Percentiles rank a stretch among this genome's conserved stretches.
Conservation (phyloP, 2,888 invertebrate species). For the Hemaris fuciformis region DNA sequence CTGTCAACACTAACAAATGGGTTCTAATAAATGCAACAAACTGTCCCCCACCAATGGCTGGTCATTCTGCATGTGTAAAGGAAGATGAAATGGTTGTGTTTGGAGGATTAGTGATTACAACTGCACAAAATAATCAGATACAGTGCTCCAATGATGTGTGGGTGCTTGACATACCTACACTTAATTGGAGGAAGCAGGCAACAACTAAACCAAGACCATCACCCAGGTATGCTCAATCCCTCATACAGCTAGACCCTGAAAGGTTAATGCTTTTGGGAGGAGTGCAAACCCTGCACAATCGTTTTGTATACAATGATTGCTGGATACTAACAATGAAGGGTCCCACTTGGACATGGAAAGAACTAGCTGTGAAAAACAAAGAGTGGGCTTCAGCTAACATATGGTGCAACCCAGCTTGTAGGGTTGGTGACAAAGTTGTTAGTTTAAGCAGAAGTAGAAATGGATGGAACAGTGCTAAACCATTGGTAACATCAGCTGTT, state of each 20-base stretch:
- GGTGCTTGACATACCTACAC: constrained; percentile 90
- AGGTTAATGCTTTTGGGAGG: constrained; percentile 92
- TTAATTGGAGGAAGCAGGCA: constrained; percentile 89
- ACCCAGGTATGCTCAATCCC: constrained; percentile 97
- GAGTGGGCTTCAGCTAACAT: constrained; percentile 92
- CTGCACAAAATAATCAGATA: constrained; percentile 71
- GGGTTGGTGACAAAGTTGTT: constrained; percentile 87
- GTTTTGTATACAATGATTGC: constrained; percentile 90
- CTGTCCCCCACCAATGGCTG: constrained; percentile 92
- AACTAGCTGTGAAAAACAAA: constrained; percentile 87
- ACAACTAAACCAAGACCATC: constrained; percentile 86
- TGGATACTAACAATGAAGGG: constrained; percentile 93
- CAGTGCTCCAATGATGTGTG: constrained; percentile 91
- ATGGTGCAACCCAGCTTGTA: constrained; percentile 97
- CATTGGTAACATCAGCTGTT: constrained; percentile 80
- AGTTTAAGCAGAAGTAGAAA: constrained; percentile 85
- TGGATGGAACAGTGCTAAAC: constrained; percentile 76
- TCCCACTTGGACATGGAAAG: constrained; percentile 87
- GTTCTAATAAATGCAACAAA: constrained; percentile 83
- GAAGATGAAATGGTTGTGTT: constrained; percentile 92
- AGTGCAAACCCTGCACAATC: constrained; percentile 91
- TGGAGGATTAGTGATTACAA: constrained; percentile 84
- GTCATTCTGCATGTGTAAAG: constrained; percentile 95
- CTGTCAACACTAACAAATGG: constrained; percentile 91
- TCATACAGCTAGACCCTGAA: constrained; percentile 88